A percentile compares a stretch with the other conserved stretches of the same genome.
Conservation (phyloP, 2,888 invertebrate genomes). For the Phrixothrix hirtus region DNA sequence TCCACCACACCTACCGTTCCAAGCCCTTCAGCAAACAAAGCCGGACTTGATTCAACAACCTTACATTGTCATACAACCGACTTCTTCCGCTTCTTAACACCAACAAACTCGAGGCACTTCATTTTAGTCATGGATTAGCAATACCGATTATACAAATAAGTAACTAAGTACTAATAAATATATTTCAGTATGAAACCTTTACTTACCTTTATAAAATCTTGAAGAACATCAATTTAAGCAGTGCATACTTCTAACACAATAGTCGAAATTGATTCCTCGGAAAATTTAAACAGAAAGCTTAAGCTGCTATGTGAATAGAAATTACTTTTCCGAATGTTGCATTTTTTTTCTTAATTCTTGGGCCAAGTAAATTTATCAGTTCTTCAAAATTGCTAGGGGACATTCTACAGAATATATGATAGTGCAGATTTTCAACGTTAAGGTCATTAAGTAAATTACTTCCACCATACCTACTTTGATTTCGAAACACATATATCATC, state of each 20-base stretch:
- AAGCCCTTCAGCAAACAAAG: background rate
- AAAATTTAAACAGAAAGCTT: no score
- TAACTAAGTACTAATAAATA: background rate
- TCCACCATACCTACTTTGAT: background rate
- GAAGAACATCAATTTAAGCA: background rate
- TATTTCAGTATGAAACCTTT: background rate
- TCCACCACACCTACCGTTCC: background rate
- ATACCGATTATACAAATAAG: no score
- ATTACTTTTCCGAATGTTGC: background rate
- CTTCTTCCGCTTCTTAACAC: no score
- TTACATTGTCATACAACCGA: no score
- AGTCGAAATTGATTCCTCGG: background rate
- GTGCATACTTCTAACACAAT: background rate
- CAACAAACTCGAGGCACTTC: no score
- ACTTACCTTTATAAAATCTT: background rate
- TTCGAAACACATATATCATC: background rate
- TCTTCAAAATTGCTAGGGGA: background rate
- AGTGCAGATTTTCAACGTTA: no score
- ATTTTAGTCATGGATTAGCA: no score
- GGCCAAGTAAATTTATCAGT: background rate
- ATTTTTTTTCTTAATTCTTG: no score
- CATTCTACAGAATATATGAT: background rate
- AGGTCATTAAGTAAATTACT: background rate
- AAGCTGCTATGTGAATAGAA: no score
- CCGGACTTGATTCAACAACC: no score